phyloP scores from a whole-genome alignment of 2,888 invertebrate species.

The Ichneumon xanthorius region DNA sequence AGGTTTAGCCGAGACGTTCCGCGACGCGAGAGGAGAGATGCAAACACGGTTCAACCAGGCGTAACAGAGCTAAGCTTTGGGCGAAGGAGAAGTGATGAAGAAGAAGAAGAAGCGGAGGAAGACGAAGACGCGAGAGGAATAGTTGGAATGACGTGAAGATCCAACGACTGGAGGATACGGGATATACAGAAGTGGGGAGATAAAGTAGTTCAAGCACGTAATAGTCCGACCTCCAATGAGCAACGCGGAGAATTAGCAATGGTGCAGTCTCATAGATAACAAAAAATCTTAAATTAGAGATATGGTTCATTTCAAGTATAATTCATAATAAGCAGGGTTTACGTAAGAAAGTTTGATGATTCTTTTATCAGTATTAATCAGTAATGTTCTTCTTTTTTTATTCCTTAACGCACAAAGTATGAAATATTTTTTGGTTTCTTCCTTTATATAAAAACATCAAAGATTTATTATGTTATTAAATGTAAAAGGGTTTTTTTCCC shows the following conservation, averaged over 20 bases:
- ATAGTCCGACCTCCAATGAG: conserved; percentile 47
- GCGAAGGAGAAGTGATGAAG: conserved; percentile 33
- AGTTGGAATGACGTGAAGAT: conserved; percentile 35
- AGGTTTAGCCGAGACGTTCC: conserved; percentile 31
- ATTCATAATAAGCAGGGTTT: background rate
- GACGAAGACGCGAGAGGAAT: conserved; percentile 3
- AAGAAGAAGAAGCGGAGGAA: background rate
- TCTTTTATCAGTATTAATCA: background rate
- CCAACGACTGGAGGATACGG: conserved; percentile 14
- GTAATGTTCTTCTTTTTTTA: background rate
- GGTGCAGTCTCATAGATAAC: background rate
- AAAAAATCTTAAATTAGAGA: background rate
- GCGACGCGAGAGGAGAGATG: conserved; percentile 52
- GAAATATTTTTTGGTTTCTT: no score
- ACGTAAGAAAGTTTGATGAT: background rate
- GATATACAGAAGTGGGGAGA: background rate
- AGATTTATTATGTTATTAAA: no score
- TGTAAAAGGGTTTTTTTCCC: no score
- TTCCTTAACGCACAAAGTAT: no score
- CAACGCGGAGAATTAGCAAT: background rate
- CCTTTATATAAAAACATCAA: no score
- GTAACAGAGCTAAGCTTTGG: conserved; percentile 54
- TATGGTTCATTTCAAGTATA: background rate
- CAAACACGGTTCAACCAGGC: conserved; percentile 56
- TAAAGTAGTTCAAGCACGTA: conserved; percentile 43